Percentiles rank a stretch among this genome's conserved stretches.
These are phyloP conservation scores for Drosophila tsacasi DNA, from an alignment of 1,140 invertebrate species.

Conservation along the genomic window DNA sequence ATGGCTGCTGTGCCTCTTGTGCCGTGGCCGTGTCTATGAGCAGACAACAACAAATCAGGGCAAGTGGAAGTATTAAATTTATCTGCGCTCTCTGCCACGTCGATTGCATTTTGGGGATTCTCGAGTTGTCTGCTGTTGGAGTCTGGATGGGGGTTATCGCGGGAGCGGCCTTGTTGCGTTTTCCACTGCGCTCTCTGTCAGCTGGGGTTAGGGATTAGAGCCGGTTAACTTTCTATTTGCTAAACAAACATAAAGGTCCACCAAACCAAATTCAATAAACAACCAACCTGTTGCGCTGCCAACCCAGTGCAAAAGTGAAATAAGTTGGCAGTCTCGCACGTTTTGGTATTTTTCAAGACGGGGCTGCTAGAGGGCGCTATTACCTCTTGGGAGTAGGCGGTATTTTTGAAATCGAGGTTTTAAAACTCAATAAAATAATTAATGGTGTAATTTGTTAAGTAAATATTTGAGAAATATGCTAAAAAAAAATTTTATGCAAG, in stretches of 20 bases:
- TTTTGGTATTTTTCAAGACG: background rate
- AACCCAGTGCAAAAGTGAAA: background rate
- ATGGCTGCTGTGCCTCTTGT: conserved; percentile 85
- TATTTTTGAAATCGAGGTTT: background rate
- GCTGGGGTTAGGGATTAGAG: background rate
- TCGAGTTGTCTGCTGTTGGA: background rate
- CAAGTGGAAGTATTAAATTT: conserved; percentile 55
- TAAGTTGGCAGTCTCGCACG: background rate
- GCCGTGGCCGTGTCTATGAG: conserved; percentile 44
- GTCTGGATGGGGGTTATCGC: conserved; percentile 3
- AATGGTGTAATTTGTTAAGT: background rate
- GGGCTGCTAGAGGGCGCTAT: background rate
- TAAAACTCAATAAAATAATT: background rate
- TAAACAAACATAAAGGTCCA: conserved; percentile 32
- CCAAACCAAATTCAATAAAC: conserved; percentile 47
- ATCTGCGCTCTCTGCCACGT: conserved; percentile 74
- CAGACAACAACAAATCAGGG: conserved; percentile 52
- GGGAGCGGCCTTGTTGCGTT: background rate
- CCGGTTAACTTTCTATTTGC: conserved; percentile 54
- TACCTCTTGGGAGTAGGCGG: background rate
- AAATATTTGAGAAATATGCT: background rate
- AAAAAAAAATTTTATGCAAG: background rate
- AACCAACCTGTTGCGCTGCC: conserved; percentile 54
- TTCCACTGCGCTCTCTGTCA: conserved; percentile 14
- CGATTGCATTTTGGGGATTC: conserved; percentile 73